Base-by-base conservation (phyloP, 2,888 invertebrate species). In the Yponomeuta malinellus region DNA sequence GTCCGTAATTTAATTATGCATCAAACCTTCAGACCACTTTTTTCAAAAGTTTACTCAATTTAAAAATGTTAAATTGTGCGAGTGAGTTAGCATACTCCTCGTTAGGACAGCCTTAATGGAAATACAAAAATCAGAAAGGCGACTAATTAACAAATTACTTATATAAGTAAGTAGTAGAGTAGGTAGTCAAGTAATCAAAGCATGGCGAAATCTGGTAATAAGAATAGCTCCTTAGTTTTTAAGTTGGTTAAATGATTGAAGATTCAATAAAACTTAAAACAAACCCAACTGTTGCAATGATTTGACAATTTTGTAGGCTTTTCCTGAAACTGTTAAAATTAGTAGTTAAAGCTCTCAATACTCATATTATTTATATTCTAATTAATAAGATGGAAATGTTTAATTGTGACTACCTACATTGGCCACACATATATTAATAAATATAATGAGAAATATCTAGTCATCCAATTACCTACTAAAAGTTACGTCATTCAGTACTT, bases 401-500 rank as follows among this genome's bases (percentile, higher is more conserved):
- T 48, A 63, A 59, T 23, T 48, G 48, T 65, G n/a, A 37, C 37
- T 80, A 77, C 78, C 75, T 77, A 75, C 76, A 78, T 78, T 78
- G 77, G 74, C 76, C 75, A 77, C 71, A 75, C 71, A 71, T 73
- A 72, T 70, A 31, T 70, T 71, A 67, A 69, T 63, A 23, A 71
- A 71, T 77, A 80, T 78, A 84, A 84, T 79, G 77, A 77, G 80
- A 81, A 81, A 82, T 78, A 84, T 8, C 15, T 59, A 15, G 52
- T 59, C 29, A 31, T 48, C 12, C 29, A 29, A 29, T 23, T 68
- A 67, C 10, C 85, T 82, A 83, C 79, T 82, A 84, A 83, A 80
- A 82, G 84, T 90, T 90, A 88, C 89, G 88, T 90, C 88, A 90
- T 88, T 87, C 85, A 89, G 88, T 90, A 90, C 90, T 89, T 90